Conservation (phyloP, 2,113 vertebrate species). For the Odontophorus gujanensis region DNA sequence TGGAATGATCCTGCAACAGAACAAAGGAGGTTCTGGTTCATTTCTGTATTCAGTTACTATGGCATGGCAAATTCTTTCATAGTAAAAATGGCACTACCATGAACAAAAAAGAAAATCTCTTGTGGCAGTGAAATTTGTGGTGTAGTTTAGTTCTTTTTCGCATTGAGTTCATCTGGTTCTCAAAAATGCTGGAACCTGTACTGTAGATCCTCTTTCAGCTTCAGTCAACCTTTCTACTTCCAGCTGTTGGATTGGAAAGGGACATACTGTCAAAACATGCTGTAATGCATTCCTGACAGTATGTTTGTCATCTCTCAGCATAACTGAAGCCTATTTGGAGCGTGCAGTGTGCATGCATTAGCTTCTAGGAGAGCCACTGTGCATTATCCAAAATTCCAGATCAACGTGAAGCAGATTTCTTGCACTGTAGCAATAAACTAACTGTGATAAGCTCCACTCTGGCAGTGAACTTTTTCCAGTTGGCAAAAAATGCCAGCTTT, state of each 20-base stretch:
- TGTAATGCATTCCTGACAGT: neutral
- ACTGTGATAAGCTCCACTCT: neutral
- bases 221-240: slow-evolving; percentile 27
- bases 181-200: slow-evolving; percentile 26
- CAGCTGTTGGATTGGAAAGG: slow-evolving; percentile 23
- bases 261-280: neutral
- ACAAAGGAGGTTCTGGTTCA: neutral
- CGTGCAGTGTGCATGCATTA: rapidly evolving
- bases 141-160: slow-evolving; percentile 5
- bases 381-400: neutral
- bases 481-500: neutral
- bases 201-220: slow-evolving; percentile 35
- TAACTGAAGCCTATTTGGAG: neutral
- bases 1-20: neutral
- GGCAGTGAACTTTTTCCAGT: neutral
- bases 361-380: neutral
- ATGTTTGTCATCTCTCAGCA: neutral
- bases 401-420: neutral
- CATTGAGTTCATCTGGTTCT: slow-evolving; percentile 2
- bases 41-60: neutral
- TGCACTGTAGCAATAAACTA: neutral
- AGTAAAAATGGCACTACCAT: neutral
- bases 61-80: neutral
- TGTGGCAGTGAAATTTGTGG: slow-evolving; percentile 3
- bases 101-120: neutral